A percentile compares a stretch with the other conserved stretches of the same genome.
Evolutionary conservation across 2,888 invertebrate species (phyloP).

Genomic region (Aphrophora alni): DNA sequence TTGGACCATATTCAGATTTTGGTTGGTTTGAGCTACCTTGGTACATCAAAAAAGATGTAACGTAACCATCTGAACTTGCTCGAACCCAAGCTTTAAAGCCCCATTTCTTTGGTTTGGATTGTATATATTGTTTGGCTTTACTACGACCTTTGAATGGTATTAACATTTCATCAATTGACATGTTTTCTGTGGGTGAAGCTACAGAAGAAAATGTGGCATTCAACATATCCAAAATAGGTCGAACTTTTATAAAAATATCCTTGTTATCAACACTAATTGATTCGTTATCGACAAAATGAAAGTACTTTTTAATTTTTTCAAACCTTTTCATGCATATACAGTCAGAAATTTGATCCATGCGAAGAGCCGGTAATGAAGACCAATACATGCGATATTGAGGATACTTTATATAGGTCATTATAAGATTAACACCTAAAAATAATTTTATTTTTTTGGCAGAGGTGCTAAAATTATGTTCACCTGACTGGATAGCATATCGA

Average conservation of each 20-base stretch:
- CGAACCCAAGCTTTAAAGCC: conserved; percentile 45
- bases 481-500: conserved; percentile 24
- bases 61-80: conserved; percentile 42
- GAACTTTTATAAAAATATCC: conserved; percentile 42
- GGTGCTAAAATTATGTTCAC: neutral
- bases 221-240: conserved; percentile 36
- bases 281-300: conserved; percentile 42
- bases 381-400: conserved; percentile 30
- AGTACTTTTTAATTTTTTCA: conserved; percentile 41
- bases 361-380: conserved; percentile 34
- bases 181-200: conserved; percentile 42
- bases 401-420: too few relatives aligned
- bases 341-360: conserved; percentile 38
- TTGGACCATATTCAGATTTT: neutral
- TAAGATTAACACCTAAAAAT: conserved; percentile 39
- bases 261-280: conserved; percentile 34
- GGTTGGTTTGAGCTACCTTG: conserved; percentile 17
- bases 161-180: too few relatives aligned
- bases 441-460: conserved; percentile 35
- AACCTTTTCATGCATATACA: conserved; percentile 39
- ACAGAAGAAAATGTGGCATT: conserved; percentile 30
- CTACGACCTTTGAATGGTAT: too few relatives aligned
- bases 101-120: too few relatives aligned
- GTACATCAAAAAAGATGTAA: conserved; percentile 45
- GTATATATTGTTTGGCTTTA: conserved; percentile 30